Base-by-base conservation (phyloP, 2,113 vertebrate genomes). In the Centropus unirufus region DNA sequence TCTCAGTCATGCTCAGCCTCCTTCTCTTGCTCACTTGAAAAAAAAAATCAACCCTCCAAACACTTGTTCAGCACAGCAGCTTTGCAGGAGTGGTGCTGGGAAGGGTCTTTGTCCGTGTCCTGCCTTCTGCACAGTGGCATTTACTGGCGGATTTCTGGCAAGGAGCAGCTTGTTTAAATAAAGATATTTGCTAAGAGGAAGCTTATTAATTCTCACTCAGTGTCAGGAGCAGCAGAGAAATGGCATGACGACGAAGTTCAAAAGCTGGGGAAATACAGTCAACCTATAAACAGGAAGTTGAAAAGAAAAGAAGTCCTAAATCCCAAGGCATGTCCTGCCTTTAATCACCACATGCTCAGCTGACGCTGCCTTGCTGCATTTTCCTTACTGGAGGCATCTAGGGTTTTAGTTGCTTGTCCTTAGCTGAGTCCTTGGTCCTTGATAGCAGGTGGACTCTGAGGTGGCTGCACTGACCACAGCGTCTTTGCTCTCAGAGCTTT, bases 241-340 rank as follows among this genome's bases (percentile, higher is more conserved):
- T 3, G 1, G 63, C 26, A 4, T 29, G 68, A 87, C 23, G 23
- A 69, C 85, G 87, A 30, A 90, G 82, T 93, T 96, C 93, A 94
- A 95, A 83, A 42, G 2, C 94, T 30, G 85, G 93, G 94, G 96
- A 96, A 95, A 94, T 16, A 27, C 75, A 81, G 72, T 54, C 76
- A 83, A 52, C 88, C 51, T 67, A 40, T 96, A 96, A 97, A 96
- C 95, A 97, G 96, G 96, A 97, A 95, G 92, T 18, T 6, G 29
- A 74, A 81, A 64, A 76, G 69, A 46, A 54, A n/a, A 42, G 24
- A 67, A 89, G 47, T 27, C 85, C 68, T 90, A 70, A 77, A 74
- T 83, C 61, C 80, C 76, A 86, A 78, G 87, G 79, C 90, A 92
- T 64, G 92, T 96, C 96, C 94, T 97, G 92, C 92, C 72, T 76